Conservation (phyloP, 2,113 vertebrate genomes). For the Carassius auratus region DNA sequence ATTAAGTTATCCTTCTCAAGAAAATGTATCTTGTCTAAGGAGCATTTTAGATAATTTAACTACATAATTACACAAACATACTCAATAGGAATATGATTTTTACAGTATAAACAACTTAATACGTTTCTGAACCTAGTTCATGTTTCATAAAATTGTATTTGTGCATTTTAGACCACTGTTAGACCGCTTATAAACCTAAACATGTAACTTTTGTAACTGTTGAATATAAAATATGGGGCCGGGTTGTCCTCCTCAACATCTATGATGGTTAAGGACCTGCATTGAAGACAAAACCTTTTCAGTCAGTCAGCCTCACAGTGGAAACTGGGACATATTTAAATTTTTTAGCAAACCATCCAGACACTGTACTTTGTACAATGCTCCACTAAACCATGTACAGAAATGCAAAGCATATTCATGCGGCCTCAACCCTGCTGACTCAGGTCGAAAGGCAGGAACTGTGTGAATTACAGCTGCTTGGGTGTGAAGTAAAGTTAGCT, state of each 20-base stretch:
- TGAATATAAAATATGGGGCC: neutral
- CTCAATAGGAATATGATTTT: no score
- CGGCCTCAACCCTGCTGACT: neutral
- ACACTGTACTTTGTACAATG: neutral
- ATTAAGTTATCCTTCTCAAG: no score
- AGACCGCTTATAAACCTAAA: neutral
- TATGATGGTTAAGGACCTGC: no score
- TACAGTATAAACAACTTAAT: no score
- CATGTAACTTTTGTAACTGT: no score
- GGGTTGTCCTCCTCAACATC: neutral
- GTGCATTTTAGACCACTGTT: neutral
- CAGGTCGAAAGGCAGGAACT: constrained; percentile 5
- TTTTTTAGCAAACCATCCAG: neutral
- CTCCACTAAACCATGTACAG: neutral
- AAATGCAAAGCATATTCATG: neutral
- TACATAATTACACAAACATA: no score
- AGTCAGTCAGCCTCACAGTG: neutral
- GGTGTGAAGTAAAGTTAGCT: neutral
- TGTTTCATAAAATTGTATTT: no score
- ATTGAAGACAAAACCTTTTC: neutral
- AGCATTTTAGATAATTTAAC: no score
- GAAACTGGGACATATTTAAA: neutral
- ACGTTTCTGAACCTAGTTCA: no score
- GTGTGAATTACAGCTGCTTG: neutral
- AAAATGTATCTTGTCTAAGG: no score